A percentile compares a stretch with the other conserved stretches of the same genome.
Evolutionary conservation across 2,113 vertebrate species (phyloP).

Genomic region (Plecotus auritus): DNA sequence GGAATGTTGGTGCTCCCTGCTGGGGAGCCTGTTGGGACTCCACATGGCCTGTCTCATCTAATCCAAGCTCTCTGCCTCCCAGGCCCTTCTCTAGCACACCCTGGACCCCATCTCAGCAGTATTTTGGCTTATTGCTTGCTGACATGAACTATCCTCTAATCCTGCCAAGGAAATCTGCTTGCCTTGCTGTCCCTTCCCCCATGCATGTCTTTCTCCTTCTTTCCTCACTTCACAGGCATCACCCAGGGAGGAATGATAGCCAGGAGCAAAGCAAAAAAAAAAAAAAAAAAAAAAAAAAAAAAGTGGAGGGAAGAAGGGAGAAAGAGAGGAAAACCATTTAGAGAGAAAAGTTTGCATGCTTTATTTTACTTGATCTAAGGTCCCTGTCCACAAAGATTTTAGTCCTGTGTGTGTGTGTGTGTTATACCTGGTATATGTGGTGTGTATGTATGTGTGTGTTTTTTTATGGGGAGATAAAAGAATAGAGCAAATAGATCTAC

Average conservation of each 20-base stretch:
- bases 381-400: background rate
- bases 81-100: constrained; percentile 15
- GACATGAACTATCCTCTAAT: background rate
- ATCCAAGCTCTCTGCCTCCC: background rate
- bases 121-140: background rate
- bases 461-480: background rate
- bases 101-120: background rate
- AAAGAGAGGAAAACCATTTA: background rate
- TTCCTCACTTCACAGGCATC: background rate
- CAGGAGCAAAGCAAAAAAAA: background rate
- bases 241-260: background rate
- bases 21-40: constrained; percentile 34
- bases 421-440: background rate
- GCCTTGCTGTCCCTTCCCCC: background rate
- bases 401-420: background rate
- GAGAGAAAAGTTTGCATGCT: background rate
- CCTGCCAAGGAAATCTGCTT: constrained; percentile 39
- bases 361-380: background rate
- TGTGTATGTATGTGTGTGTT: background rate
- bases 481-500: background rate
- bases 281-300: background rate
- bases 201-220: background rate
- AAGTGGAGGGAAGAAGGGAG: too few species aligned
- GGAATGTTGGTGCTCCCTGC: constrained; percentile 36
- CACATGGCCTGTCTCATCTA: constrained; percentile 52